phyloP scores from a whole-genome alignment of 2,797 vertebrate species.

The Morelia viridis region DNA sequence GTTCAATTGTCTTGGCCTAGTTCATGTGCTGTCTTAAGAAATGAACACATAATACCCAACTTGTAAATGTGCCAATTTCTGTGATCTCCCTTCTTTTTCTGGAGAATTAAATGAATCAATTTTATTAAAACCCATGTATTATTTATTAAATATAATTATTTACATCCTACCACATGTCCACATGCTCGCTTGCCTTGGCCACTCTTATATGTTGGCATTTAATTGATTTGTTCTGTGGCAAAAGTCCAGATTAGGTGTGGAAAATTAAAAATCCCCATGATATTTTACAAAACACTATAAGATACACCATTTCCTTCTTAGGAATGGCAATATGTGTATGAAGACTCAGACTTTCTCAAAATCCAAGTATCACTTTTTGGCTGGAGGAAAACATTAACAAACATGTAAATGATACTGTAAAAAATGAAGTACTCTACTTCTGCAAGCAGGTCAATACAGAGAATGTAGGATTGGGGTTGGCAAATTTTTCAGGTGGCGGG shows the following conservation, averaged over 20 bases:
- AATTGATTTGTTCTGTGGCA: neutral
- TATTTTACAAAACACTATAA: slow-evolving; percentile 1
- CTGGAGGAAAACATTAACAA: neutral
- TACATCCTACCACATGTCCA: neutral
- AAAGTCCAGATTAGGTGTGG: neutral
- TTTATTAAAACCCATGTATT: neutral
- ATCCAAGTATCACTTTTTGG: slow-evolving; percentile 17
- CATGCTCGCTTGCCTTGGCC: neutral
- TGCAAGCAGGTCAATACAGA: neutral
- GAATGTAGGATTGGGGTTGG: neutral
- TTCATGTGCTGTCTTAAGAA: neutral
- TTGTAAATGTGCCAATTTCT: neutral
- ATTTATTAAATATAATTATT: neutral
- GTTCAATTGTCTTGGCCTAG: neutral
- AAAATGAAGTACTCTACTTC: neutral
- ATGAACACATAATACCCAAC: neutral
- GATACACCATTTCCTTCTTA: neutral
- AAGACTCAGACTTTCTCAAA: neutral
- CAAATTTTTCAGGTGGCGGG: neutral
- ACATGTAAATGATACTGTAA: neutral
- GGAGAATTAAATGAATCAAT: neutral
- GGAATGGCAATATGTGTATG: neutral
- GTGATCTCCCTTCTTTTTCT: neutral
- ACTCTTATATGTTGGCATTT: neutral
- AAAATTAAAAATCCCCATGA: neutral